A percentile compares a stretch with the other conserved stretches of the same genome.
phyloP scores from a whole-genome alignment of 2,113 vertebrate genomes.

The Clinocottus analis region DNA sequence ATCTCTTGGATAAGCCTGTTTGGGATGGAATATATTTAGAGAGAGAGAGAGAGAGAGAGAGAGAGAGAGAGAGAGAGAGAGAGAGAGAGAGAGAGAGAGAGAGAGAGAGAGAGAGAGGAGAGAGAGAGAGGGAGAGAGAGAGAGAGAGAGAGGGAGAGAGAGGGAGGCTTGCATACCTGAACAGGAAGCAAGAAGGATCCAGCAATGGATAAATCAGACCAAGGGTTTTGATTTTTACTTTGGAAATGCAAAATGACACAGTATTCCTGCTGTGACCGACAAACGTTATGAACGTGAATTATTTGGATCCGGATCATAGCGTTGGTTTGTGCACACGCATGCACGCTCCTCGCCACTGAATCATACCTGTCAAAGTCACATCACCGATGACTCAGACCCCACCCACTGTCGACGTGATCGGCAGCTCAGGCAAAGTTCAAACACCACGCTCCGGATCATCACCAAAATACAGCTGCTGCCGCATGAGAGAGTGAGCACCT shows the following conservation, averaged over 20 bases:
- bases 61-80: constrained; percentile 14
- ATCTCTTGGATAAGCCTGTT: constrained; percentile 58
- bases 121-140: constrained; percentile 10
- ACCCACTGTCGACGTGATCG: constrained; percentile 67
- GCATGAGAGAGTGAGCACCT: constrained; percentile 44
- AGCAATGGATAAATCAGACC: neutral
- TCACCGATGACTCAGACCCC: constrained; percentile 69
- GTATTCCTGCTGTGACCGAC: neutral
- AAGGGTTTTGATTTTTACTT: neutral
- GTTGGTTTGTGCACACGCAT: constrained; percentile 31
- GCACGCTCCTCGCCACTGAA: constrained; percentile 53
- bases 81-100: constrained; percentile 10
- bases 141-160: constrained; percentile 10
- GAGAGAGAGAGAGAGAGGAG: constrained; percentile 23
- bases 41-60: constrained; percentile 19
- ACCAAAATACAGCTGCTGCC: constrained; percentile 61
- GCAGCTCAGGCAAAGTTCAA: constrained; percentile 70
- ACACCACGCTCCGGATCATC: constrained; percentile 50
- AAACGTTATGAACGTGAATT: neutral
- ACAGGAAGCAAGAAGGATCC: constrained; percentile 3
- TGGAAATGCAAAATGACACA: neutral
- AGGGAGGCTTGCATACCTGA: constrained; percentile 50
- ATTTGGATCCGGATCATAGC: neutral
- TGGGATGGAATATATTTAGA: constrained; percentile 40
- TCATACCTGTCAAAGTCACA: constrained; percentile 75